phyloP scores from a whole-genome alignment of 2,113 vertebrate species.

The Forbesichthys papilliferus region DNA sequence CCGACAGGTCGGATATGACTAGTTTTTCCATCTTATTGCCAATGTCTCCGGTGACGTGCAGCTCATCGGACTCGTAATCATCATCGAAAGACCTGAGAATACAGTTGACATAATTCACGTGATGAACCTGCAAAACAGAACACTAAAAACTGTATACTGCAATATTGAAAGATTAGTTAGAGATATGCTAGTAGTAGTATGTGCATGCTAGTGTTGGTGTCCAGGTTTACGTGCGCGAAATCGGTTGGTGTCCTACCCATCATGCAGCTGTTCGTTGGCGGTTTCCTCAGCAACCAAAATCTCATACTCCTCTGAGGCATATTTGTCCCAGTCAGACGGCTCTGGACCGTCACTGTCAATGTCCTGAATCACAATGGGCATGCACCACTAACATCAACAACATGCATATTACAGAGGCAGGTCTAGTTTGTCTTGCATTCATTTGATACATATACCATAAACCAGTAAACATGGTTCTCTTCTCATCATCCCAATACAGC shows the following conservation, averaged over 20 bases:
- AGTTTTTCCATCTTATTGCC: constrained; percentile 90
- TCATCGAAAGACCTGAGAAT: constrained; percentile 92
- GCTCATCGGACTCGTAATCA: constrained; percentile 91
- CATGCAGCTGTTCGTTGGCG: constrained; percentile 90
- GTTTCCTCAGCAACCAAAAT: constrained; percentile 96
- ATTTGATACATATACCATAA: too few relatives aligned
- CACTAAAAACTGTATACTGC: background rate
- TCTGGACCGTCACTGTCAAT: constrained; percentile 90
- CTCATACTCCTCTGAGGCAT: constrained; percentile 96
- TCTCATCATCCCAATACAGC: too few relatives aligned
- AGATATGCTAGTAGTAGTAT: background rate
- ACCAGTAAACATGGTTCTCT: too few relatives aligned
- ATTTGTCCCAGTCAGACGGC: constrained; percentile 97
- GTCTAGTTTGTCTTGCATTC: too few relatives aligned
- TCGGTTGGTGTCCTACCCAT: constrained; percentile 78
- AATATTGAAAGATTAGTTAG: too few relatives aligned
- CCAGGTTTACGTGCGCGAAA: background rate
- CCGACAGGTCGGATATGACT: constrained; percentile 87
- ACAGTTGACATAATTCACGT: constrained; percentile 43
- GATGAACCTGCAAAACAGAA: background rate
- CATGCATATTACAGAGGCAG: too few relatives aligned
- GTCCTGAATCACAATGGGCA: constrained; percentile 77
- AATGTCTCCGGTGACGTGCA: constrained; percentile 84
- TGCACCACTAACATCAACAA: constrained; percentile 18
- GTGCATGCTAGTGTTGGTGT: constrained; percentile 3